These are phyloP conservation scores for Myotis daubentonii DNA, from an alignment of 2,797 vertebrate genomes.

Conservation along the genomic window DNA sequence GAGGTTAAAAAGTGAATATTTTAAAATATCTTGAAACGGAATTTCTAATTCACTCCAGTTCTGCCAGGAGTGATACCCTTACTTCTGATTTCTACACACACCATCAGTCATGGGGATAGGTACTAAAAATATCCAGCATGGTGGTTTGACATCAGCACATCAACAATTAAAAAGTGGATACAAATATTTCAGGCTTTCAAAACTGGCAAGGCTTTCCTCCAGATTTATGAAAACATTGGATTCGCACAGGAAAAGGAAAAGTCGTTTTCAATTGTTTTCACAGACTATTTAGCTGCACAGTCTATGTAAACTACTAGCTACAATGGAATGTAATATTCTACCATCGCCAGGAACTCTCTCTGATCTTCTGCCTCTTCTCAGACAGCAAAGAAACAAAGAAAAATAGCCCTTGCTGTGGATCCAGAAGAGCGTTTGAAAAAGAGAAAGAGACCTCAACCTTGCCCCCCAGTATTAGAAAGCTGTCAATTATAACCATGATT, in stretches of 20 bases:
- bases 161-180: slow-evolving; percentile 88
- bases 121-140: slow-evolving; percentile 86
- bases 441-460: slow-evolving; percentile 87
- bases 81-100: slow-evolving; percentile 84
- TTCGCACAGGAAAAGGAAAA: slow-evolving; percentile 71
- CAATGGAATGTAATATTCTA: slow-evolving; percentile 84
- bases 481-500: slow-evolving; percentile 87
- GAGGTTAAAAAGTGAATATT: slow-evolving; percentile 88
- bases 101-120: slow-evolving; percentile 82
- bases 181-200: slow-evolving; percentile 85
- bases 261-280: slow-evolving; percentile 82
- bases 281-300: slow-evolving; percentile 77
- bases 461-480: slow-evolving; percentile 86
- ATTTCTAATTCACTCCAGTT: slow-evolving; percentile 88
- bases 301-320: slow-evolving; percentile 85
- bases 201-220: slow-evolving; percentile 79
- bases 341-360: slow-evolving; percentile 81
- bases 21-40: slow-evolving; percentile 86
- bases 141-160: slow-evolving; percentile 85
- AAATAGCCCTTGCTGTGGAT: slow-evolving; percentile 83
- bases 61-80: slow-evolving; percentile 86
- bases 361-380: slow-evolving; percentile 86
- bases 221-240: slow-evolving; percentile 81
- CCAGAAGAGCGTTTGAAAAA: slow-evolving; percentile 86
- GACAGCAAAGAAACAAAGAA: slow-evolving; percentile 89